Conservation (phyloP, 2,113 vertebrate genomes). For the Agapornis roseicollis region DNA sequence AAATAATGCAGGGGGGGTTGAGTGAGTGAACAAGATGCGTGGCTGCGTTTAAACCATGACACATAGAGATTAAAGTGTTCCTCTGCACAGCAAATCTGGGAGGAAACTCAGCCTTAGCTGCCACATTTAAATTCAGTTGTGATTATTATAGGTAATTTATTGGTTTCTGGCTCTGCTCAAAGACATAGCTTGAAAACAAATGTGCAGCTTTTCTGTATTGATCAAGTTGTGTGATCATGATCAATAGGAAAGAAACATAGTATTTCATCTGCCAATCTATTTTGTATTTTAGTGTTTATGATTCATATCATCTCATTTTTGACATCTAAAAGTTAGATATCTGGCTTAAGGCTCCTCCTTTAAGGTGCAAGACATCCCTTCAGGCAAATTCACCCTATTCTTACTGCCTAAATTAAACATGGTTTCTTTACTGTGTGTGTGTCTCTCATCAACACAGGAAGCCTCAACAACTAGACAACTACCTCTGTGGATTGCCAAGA, state of each 20-base stretch:
- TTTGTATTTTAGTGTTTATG: not conserved
- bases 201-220: not conserved
- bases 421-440: not conserved
- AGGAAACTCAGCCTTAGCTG: not conserved
- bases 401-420: not conserved
- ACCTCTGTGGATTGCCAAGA: not conserved
- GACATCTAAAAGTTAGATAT: not conserved
- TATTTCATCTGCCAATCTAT: not conserved
- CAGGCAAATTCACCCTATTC: not conserved
- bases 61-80: not conserved
- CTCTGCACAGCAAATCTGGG: not conserved
- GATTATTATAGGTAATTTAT: not conserved
- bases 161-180: not conserved
- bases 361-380: not conserved
- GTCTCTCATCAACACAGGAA: not conserved
- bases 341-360: not conserved
- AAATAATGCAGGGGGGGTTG: no score
- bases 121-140: not conserved
- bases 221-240: not conserved
- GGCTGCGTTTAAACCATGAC: no score
- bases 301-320: not conserved
- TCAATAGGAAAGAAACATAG: not conserved
- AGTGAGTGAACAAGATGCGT: no score
- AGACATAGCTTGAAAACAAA: not conserved
- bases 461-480: not conserved